phyloP scores from a whole-genome alignment of 1,140 invertebrate genomes.

The Muscidifurax raptorellus region DNA sequence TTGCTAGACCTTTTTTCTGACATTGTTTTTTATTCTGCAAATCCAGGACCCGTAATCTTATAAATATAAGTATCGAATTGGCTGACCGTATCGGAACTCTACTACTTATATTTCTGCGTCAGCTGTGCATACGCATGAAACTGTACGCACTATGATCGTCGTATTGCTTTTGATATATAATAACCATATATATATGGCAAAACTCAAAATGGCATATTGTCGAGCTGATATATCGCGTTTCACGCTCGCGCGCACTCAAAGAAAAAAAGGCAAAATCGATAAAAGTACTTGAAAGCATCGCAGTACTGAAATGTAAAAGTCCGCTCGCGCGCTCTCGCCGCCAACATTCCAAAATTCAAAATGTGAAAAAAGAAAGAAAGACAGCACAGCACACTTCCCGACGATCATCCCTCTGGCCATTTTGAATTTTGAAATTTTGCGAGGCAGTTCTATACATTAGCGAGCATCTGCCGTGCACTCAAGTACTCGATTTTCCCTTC shows the following conservation, averaged over 20 bases:
- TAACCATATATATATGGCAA: no score
- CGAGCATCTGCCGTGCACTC: no score
- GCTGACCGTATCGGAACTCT: not conserved
- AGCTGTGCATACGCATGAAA: no score
- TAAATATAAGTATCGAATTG: not conserved
- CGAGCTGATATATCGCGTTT: not conserved
- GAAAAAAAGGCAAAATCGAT: not conserved
- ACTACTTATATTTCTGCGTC: no score
- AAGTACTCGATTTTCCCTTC: not conserved
- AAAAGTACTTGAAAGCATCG: constrained; percentile 7
- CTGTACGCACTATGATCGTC: not conserved
- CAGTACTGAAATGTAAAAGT: not conserved
- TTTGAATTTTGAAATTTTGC: constrained; percentile 45
- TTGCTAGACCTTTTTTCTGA: not conserved
- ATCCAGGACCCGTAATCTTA: no score
- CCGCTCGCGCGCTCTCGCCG: not conserved
- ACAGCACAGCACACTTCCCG: not conserved
- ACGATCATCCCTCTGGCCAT: not conserved
- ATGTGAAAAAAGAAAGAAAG: constrained; percentile 10
- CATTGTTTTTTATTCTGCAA: not conserved
- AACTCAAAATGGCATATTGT: constrained; percentile 31
- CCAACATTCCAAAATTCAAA: constrained; percentile 44
- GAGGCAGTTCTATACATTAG: no score
- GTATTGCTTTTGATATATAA: no score
- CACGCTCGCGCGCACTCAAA: not conserved